These are phyloP conservation scores for Lysiphlebus fabarum DNA, from an alignment of 1,140 invertebrate genomes.

Conservation along the genomic window DNA sequence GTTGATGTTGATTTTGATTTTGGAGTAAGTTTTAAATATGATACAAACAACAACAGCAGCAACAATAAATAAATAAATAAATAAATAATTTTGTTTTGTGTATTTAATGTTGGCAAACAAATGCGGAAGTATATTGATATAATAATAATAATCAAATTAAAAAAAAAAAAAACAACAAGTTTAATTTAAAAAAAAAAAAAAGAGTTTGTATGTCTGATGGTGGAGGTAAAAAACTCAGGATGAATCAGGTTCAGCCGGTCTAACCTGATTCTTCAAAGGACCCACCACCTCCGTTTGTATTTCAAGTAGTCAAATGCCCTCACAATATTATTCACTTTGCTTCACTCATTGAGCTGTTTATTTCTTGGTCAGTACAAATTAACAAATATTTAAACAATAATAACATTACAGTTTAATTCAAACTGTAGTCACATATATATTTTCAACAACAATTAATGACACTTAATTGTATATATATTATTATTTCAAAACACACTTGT, in stretches of 20 bases:
- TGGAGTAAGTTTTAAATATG: too few relatives aligned
- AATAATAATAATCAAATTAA: slow-evolving; percentile 13
- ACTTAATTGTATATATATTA: too few relatives aligned
- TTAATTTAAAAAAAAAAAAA: slow-evolving; percentile 8
- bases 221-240: slow-evolving; percentile 41
- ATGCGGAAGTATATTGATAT: slow-evolving; percentile 14
- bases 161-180: slow-evolving; percentile 15
- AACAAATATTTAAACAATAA: too few relatives aligned
- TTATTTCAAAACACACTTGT: too few relatives aligned
- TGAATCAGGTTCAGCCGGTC: slow-evolving; percentile 56
- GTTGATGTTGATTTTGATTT: too few relatives aligned
- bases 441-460: too few relatives aligned
- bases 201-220: slow-evolving; percentile 2
- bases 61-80: too few relatives aligned
- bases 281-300: slow-evolving; percentile 54
- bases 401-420: too few relatives aligned
- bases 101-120: slow-evolving; percentile 11
- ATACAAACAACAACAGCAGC: too few relatives aligned
- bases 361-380: too few relatives aligned
- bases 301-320: slow-evolving; percentile 47
- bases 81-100: too few relatives aligned
- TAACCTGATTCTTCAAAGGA: slow-evolving; percentile 56
- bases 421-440: too few relatives aligned
- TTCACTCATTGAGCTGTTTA: neutral
- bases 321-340: slow-evolving; percentile 17